A percentile compares a stretch with the other conserved stretches of the same genome.
Conservation (phyloP, 2,113 vertebrate genomes). For the Lepus europaeus region DNA sequence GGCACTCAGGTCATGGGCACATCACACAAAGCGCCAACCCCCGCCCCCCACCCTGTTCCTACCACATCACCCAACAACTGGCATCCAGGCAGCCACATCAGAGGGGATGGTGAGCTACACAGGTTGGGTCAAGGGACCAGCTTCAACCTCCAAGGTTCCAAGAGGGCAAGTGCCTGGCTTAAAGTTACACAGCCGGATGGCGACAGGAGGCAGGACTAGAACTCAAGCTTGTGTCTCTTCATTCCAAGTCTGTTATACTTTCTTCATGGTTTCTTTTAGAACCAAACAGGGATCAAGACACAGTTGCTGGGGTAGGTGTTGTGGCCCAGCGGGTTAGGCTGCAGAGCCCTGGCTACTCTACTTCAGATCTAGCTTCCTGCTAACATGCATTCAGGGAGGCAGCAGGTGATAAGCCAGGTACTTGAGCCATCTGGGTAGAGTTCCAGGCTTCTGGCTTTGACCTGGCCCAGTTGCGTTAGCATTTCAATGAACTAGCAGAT, state of each 20-base stretch:
- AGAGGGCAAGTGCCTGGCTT: not conserved
- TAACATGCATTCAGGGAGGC: too few relatives aligned
- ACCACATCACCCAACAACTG: not conserved
- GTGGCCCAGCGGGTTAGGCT: too few relatives aligned
- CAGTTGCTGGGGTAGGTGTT: too few relatives aligned
- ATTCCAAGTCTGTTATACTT: not conserved
- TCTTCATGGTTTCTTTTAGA: slow-evolving; percentile 19
- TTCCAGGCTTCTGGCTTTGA: too few relatives aligned
- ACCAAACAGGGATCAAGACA: not conserved
- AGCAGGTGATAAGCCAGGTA: too few relatives aligned
- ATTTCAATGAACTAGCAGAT: too few relatives aligned
- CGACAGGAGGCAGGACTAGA: not conserved
- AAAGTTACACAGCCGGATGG: not conserved
- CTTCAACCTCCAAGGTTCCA: not conserved
- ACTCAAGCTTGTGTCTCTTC: not conserved
- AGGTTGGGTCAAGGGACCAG: not conserved
- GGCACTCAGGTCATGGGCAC: too few relatives aligned
- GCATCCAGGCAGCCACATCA: not conserved
- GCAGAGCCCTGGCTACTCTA: too few relatives aligned
- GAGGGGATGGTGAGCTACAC: not conserved
- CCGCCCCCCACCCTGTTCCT: not conserved
- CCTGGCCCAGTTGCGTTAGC: too few relatives aligned
- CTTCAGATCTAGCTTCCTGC: too few relatives aligned
- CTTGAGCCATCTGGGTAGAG: too few relatives aligned
- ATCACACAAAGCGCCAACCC: not conserved